Conservation (phyloP, 2,113 vertebrate genomes). For the Carettochelys insculpta region DNA sequence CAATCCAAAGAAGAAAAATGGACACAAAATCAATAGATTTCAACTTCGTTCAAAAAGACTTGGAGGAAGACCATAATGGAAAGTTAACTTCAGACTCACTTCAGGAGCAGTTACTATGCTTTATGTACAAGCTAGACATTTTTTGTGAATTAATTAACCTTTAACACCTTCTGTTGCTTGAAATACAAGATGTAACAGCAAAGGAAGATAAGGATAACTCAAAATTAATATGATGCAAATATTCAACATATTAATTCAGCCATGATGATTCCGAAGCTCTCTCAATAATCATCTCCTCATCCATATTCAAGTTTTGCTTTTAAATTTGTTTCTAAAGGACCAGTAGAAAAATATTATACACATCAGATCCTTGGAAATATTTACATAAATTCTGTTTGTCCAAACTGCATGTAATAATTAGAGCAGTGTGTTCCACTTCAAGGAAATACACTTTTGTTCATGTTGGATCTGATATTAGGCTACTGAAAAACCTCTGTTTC, state of each 20-base stretch:
- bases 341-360: slow-evolving; percentile 62
- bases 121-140: not conserved
- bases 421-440: slow-evolving; percentile 60
- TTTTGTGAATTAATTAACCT: not conserved
- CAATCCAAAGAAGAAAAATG: not conserved
- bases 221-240: not conserved
- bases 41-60: not conserved
- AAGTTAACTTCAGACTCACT: not conserved
- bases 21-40: not conserved
- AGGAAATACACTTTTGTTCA: slow-evolving; percentile 69
- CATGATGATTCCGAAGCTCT: not conserved
- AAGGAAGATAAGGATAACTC: not conserved
- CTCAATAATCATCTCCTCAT: slow-evolving; percentile 31
- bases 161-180: not conserved
- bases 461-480: no score
- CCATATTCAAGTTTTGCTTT: not conserved
- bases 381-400: slow-evolving; percentile 52
- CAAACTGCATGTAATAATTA: slow-evolving; percentile 67
- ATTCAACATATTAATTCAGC: slow-evolving; percentile 1
- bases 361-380: slow-evolving; percentile 68
- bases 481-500: no score
- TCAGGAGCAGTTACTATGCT: not conserved
- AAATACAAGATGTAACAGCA: not conserved
- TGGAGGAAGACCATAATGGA: not conserved
- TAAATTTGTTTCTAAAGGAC: not conserved